These are phyloP conservation scores for Melanaphis sacchari DNA, from an alignment of 1,140 invertebrate species.

Conservation along the genomic window DNA sequence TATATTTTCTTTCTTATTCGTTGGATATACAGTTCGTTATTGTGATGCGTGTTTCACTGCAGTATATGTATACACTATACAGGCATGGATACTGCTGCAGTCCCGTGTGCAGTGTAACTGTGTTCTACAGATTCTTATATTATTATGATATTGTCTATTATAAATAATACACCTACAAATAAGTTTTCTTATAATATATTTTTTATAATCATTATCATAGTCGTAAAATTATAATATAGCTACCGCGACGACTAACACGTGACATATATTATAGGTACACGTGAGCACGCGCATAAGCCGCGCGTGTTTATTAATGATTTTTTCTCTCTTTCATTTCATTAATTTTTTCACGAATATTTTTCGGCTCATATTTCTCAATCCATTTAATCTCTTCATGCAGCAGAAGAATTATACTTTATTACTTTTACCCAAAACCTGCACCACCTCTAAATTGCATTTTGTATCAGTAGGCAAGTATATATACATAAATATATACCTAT, in stretches of 20 bases:
- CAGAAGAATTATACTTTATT: not conserved
- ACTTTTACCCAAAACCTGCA: not conserved
- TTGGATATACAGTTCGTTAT: too few relatives aligned
- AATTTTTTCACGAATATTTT: not conserved
- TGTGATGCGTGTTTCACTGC: too few relatives aligned
- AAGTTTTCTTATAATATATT: too few relatives aligned
- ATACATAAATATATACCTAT: too few relatives aligned
- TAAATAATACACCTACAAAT: too few relatives aligned
- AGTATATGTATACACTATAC: too few relatives aligned
- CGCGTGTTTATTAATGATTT: not conserved
- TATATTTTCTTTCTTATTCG: too few relatives aligned
- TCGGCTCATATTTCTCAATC: not conserved
- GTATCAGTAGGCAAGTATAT: not conserved
- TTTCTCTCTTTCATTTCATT: not conserved
- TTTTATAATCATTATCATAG: not conserved
- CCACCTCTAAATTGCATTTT: not conserved
- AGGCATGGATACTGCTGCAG: too few relatives aligned
- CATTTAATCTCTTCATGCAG: not conserved
- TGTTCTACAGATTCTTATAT: too few relatives aligned
- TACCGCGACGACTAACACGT: not conserved
- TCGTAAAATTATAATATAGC: not conserved
- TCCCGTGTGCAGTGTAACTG: too few relatives aligned
- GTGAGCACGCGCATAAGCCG: not conserved
- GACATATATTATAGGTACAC: not conserved
- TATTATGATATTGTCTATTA: too few relatives aligned